A percentile compares a stretch with the other conserved stretches of the same genome.
phyloP scores from a whole-genome alignment of 2,888 invertebrate genomes.

The Eugnorisma glareosa region DNA sequence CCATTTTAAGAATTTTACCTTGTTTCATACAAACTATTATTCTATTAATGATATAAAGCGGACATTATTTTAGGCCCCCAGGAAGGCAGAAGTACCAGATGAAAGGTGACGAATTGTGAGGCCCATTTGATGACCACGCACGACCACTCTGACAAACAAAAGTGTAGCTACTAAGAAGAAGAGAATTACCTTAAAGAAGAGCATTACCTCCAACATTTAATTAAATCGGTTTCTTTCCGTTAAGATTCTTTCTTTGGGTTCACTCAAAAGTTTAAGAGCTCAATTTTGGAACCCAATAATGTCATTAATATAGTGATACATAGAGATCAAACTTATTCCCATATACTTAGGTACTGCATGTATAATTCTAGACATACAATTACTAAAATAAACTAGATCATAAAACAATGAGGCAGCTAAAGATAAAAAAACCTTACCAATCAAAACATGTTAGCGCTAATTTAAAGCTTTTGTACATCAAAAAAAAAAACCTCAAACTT shows the following conservation, averaged over 20 bases:
- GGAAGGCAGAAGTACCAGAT: not conserved
- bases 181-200: too few species aligned
- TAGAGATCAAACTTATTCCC: not conserved
- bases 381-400: not conserved
- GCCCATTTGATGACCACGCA: not conserved
- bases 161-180: not conserved
- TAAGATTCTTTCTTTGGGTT: too few species aligned
- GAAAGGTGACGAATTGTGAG: not conserved
- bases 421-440: not conserved
- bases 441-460: slow-evolving; percentile 5
- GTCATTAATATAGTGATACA: not conserved
- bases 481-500: slow-evolving; percentile 6
- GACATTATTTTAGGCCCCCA: not conserved
- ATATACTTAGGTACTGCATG: not conserved
- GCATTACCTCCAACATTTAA: not conserved
- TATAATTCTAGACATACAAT: not conserved
- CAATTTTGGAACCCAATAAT: not conserved
- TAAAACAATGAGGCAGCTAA: not conserved
- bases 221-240: not conserved
- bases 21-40: too few species aligned
- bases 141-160: not conserved
- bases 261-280: not conserved
- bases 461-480: not conserved
- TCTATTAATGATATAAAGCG: too few species aligned
- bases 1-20: too few species aligned